Conservation (phyloP, 2,113 vertebrate species). For the Illadopsis cleaveri region DNA sequence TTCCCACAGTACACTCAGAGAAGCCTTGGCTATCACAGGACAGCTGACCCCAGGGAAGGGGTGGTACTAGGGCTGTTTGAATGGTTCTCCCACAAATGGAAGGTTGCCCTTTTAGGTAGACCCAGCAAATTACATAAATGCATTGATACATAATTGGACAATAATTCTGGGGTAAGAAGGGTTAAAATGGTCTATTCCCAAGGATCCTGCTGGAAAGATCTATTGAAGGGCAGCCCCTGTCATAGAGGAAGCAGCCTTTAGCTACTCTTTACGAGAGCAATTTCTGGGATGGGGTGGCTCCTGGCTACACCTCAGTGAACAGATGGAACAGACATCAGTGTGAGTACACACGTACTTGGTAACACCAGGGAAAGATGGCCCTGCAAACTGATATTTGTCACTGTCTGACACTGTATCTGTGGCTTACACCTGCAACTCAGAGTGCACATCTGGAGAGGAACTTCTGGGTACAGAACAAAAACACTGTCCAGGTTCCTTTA, state of each 20-base stretch:
- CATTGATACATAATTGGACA: not conserved
- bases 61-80: rapidly evolving
- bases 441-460: not conserved
- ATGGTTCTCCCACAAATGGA: not conserved
- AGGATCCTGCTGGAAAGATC: not conserved
- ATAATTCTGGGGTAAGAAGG: not conserved
- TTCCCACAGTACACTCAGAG: rapidly evolving
- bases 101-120: not conserved
- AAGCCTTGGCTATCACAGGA: not conserved
- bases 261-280: not conserved
- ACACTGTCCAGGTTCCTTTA: not conserved
- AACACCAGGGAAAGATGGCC: not conserved
- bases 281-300: not conserved
- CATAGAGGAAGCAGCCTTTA: not conserved
- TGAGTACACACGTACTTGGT: rapidly evolving
- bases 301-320: rapidly evolving
- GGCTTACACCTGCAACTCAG: not conserved
- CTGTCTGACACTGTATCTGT: not conserved
- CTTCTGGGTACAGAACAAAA: not conserved
- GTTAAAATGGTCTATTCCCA: not conserved
- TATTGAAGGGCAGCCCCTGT: not conserved
- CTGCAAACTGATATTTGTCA: not conserved
- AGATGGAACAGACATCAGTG: rapidly evolving
- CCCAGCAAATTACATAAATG: not conserved
- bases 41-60: not conserved